Conservation (phyloP, 2,888 invertebrate species). For the Idaea straminata region DNA sequence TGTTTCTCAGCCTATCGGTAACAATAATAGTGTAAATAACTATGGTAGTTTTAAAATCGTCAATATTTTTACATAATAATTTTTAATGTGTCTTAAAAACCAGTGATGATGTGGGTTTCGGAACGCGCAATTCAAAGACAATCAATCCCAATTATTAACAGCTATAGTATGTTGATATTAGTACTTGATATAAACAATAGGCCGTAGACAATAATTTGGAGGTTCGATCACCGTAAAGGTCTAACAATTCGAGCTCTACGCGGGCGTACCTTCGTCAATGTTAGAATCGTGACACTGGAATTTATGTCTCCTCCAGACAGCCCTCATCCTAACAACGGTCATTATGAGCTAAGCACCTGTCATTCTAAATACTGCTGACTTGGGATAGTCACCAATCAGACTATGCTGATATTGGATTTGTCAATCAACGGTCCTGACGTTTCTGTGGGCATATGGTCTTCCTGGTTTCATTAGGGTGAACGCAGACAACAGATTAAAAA, state of each 20-base stretch:
- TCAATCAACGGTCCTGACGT: not conserved
- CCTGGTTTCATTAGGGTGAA: not conserved
- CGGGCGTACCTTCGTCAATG: slow-evolving; percentile 70
- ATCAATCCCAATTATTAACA: too few relatives aligned
- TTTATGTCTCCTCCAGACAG: slow-evolving; percentile 66
- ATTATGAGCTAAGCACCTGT: slow-evolving; percentile 65
- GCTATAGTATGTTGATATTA: not conserved
- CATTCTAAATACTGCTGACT: slow-evolving; percentile 51
- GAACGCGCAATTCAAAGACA: too few relatives aligned
- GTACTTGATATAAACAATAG: slow-evolving; percentile 44
- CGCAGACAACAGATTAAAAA: not conserved
- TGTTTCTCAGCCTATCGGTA: too few relatives aligned
- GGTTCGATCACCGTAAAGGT: slow-evolving; percentile 60
- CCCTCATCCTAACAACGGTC: slow-evolving; percentile 60
- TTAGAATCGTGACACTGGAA: slow-evolving; percentile 63
- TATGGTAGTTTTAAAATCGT: too few relatives aligned
- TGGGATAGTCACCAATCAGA: slow-evolving; percentile 30
- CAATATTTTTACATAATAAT: too few relatives aligned
- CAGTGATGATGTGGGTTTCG: too few relatives aligned
- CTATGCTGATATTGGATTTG: slow-evolving; percentile 27
- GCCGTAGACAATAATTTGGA: slow-evolving; percentile 47
- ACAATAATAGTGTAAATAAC: too few relatives aligned
- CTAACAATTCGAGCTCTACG: slow-evolving; percentile 62
- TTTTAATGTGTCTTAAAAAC: too few relatives aligned
- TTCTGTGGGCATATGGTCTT: not conserved